Evolutionary conservation across 2,888 invertebrate species (phyloP).

Genomic region (Yponomeuta sedellus): DNA sequence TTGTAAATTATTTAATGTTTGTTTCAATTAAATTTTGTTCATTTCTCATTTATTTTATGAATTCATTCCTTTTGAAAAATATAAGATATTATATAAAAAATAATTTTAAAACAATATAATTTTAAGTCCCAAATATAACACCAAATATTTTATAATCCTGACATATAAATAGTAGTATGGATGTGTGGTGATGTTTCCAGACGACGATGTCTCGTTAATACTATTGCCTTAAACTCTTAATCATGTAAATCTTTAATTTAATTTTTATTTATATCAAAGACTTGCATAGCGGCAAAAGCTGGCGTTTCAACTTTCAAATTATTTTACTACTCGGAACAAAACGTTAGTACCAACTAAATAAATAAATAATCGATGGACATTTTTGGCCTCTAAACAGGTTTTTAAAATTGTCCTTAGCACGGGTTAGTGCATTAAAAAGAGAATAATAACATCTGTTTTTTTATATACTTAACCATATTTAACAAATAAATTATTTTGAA

Average conservation of each 20-base stretch:
- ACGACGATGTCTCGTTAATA: background rate
- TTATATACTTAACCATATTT: too few species aligned
- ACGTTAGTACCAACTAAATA: too few species aligned
- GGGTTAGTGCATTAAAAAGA: too few species aligned
- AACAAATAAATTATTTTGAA: too few species aligned
- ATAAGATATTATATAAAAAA: constrained; percentile 24
- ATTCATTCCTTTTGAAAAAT: constrained; percentile 28
- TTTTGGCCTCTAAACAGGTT: too few species aligned
- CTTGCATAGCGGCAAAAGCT: constrained; percentile 13
- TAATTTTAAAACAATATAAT: constrained; percentile 34
- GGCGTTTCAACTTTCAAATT: constrained; percentile 1
- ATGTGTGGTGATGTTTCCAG: constrained; percentile 6
- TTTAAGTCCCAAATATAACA: constrained; percentile 61
- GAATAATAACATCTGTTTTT: too few species aligned
- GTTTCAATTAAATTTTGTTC: constrained; percentile 23
- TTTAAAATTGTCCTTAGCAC: too few species aligned
- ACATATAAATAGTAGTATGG: constrained; percentile 7
- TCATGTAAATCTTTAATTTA: background rate
- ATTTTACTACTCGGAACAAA: background rate
- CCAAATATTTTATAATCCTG: constrained; percentile 48
- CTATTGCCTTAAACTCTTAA: background rate
- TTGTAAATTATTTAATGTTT: constrained; percentile 34
- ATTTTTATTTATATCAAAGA: constrained; percentile 26
- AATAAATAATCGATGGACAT: too few species aligned
- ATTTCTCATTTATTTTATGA: constrained; percentile 18